Evolutionary conservation across 2,888 invertebrate species (phyloP).

Genomic region (Operophtera brumata): DNA sequence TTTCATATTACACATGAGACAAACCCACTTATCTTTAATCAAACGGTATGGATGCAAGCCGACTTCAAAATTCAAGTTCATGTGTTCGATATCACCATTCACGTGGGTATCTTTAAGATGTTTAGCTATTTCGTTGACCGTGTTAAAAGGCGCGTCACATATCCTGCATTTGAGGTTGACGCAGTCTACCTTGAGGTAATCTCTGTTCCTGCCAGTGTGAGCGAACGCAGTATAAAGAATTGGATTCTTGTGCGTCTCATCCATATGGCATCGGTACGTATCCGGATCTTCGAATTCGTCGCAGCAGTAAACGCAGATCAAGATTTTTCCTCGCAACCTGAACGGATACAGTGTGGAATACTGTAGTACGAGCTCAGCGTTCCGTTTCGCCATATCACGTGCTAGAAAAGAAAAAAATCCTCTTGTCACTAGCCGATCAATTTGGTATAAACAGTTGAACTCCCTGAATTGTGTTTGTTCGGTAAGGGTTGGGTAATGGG

Average conservation of each 20-base stretch:
- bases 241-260: constrained; percentile 51
- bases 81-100: constrained; percentile 32
- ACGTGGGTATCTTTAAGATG: constrained; percentile 55
- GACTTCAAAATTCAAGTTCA: constrained; percentile 53
- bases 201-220: constrained; percentile 53
- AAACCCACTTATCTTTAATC: constrained; percentile 55
- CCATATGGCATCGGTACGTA: constrained; percentile 56
- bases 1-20: constrained; percentile 56
- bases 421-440: constrained; percentile 27
- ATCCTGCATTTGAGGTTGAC: constrained; percentile 57
- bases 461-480: not conserved
- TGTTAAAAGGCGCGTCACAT: constrained; percentile 37
- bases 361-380: constrained; percentile 66
- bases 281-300: constrained; percentile 61
- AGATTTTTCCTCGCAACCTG: constrained; percentile 57
- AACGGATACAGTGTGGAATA: constrained; percentile 71
- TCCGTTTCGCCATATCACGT: constrained; percentile 49
- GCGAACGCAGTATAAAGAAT: constrained; percentile 62
- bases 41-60: constrained; percentile 64
- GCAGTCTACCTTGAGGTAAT: constrained; percentile 66
- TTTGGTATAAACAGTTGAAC: not conserved
- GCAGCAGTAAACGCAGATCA: constrained; percentile 70
- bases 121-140: constrained; percentile 48
- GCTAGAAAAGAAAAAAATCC: constrained; percentile 66
- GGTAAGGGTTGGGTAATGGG: no score